Percentiles rank a stretch among this genome's conserved stretches.
Evolutionary conservation across 1,140 invertebrate genomes (phyloP).

Genomic region (Brachionus asplanchnoidis): DNA sequence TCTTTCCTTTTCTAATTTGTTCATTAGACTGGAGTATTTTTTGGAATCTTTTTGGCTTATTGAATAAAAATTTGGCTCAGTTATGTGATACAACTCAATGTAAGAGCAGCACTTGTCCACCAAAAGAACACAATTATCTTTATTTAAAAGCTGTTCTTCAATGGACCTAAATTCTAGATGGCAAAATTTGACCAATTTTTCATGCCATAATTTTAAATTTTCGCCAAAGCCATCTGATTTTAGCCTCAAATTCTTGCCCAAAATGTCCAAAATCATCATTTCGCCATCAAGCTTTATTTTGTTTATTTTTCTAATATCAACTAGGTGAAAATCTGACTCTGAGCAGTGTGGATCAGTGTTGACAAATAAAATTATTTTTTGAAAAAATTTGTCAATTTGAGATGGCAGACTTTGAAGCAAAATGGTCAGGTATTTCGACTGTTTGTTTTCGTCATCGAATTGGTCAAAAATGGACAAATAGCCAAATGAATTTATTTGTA

Average conservation of each 20-base stretch:
- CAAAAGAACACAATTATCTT: slow-evolving; percentile 3
- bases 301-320: slow-evolving; percentile 13
- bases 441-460: neutral
- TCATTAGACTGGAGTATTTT: neutral
- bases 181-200: neutral
- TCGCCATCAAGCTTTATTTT: neutral
- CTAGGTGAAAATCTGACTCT: neutral
- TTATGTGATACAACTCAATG: neutral
- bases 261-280: neutral
- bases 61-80: neutral
- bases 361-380: neutral
- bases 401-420: neutral
- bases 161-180: neutral
- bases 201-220: slow-evolving; percentile 21
- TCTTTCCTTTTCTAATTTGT: neutral
- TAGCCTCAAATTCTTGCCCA: neutral
- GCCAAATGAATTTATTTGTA: neutral
- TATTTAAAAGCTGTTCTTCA: slow-evolving; percentile 9
- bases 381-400: slow-evolving; percentile 12
- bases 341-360: neutral
- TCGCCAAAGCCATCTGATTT: slow-evolving; percentile 17
- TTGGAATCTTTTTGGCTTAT: neutral
- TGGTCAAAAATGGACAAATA: neutral
- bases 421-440: neutral
- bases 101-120: slow-evolving; percentile 15